phyloP scores from a whole-genome alignment of 2,113 vertebrate species.

The Falcunculus frontatus region DNA sequence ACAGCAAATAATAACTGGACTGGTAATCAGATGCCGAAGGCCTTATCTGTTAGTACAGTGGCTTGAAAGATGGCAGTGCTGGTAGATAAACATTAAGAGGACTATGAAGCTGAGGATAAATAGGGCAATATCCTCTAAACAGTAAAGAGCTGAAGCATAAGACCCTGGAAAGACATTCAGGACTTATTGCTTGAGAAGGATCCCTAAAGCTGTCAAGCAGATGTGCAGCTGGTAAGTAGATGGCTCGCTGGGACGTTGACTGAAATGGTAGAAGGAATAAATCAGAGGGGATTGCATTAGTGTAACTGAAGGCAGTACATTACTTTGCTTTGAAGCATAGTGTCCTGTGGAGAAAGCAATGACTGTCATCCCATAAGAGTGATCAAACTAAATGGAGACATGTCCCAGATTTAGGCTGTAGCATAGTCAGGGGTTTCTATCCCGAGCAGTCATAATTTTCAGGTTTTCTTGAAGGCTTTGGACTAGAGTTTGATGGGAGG shows the following conservation, averaged over 20 bases:
- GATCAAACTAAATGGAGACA: slow-evolving; percentile 18
- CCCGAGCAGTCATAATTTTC: not conserved
- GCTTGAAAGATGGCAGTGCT: slow-evolving; percentile 49
- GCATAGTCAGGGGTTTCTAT: not conserved
- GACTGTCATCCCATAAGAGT: not conserved
- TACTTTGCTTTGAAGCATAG: slow-evolving; percentile 16
- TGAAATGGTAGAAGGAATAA: slow-evolving; percentile 54
- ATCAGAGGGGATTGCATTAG: slow-evolving; percentile 36
- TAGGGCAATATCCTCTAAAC: slow-evolving; percentile 72
- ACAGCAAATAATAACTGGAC: slow-evolving; percentile 33
- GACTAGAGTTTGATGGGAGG: not conserved
- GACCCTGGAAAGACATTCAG: slow-evolving; percentile 56
- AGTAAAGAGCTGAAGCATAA: slow-evolving; percentile 63
- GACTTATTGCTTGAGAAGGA: slow-evolving; percentile 65
- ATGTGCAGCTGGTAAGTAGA: slow-evolving; percentile 25
- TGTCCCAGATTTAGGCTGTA: not conserved
- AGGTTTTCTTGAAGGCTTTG: not conserved
- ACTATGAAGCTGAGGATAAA: slow-evolving; percentile 68
- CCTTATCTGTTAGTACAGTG: slow-evolving; percentile 70
- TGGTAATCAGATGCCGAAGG: slow-evolving; percentile 38
- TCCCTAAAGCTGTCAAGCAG: slow-evolving; percentile 64
- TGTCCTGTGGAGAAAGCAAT: slow-evolving; percentile 47
- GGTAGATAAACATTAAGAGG: slow-evolving; percentile 59
- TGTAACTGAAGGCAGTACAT: slow-evolving; percentile 22
- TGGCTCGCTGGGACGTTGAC: not conserved